A percentile compares a stretch with the other conserved stretches of the same genome.
These are phyloP conservation scores for Xylota sylvarum DNA, from an alignment of 2,888 invertebrate species.

Conservation along the genomic window DNA sequence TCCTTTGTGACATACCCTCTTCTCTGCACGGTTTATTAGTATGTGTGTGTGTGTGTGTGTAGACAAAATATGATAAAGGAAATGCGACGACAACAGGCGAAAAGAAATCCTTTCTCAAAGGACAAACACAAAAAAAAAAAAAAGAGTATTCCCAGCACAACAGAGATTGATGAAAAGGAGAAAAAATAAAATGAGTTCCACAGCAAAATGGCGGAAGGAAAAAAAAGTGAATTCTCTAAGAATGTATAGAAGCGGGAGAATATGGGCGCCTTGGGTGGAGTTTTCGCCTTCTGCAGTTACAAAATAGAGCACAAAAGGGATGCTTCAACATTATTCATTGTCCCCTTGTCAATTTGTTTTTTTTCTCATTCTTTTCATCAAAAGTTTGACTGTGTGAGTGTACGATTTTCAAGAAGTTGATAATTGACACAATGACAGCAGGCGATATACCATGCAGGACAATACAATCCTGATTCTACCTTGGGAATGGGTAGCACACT, in stretches of 20 bases:
- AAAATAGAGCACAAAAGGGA: constrained; percentile 46
- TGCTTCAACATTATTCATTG: constrained; percentile 56
- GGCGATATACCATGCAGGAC: constrained; percentile 12
- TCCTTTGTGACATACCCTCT: constrained; percentile 29
- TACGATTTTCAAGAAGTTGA: constrained; percentile 15
- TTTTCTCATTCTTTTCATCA: background rate
- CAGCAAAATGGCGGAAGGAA: constrained; percentile 68
- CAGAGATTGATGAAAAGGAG: constrained; percentile 22
- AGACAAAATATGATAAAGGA: constrained; percentile 68
- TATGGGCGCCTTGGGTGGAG: constrained; percentile 55
- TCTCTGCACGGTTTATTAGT: background rate
- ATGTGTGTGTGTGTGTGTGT: constrained; percentile 2
- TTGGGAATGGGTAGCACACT: background rate
- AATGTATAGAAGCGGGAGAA: constrained; percentile 16
- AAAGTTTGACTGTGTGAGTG: constrained; percentile 7
- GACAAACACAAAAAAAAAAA: constrained; percentile 31
- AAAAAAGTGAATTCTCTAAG: constrained; percentile 18
- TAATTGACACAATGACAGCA: constrained; percentile 34
- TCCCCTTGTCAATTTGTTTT: constrained; percentile 46
- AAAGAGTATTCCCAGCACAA: constrained; percentile 12
- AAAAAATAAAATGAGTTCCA: constrained; percentile 28
- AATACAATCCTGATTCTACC: background rate
- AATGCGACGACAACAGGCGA: constrained; percentile 41
- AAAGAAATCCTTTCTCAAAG: constrained; percentile 61
- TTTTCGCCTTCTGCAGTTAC: constrained; percentile 39